Evolutionary conservation across 2,888 invertebrate species (phyloP), one percentile per base, ranked within the genome.

Genomic region (Pollenia labialis): DNA sequence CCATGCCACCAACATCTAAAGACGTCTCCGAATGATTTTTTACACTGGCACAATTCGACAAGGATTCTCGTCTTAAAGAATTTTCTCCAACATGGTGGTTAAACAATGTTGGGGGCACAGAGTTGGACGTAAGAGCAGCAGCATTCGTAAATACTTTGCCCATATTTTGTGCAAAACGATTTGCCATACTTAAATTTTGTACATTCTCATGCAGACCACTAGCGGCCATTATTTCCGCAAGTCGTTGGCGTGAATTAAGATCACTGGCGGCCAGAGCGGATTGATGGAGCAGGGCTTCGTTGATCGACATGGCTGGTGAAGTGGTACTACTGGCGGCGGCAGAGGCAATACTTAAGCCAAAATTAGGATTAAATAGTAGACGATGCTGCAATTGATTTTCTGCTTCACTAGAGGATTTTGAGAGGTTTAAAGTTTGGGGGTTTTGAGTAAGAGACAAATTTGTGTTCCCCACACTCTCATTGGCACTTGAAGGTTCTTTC

Each of bases 1-100:
- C 93, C 89, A 92, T 89, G 62, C 91, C 92, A 64, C 91, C 91
- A 42, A 92, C 92, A 86, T 92, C 92, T 44, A 92, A 82, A 6
- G 87, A 81, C 14, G 85, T 56, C 32, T 88, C 88, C 9, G 90
- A 88, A 40, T 90, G 89, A 75, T 90, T 91, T 6, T 75, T 80
- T 40, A 77, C 50, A n/a, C 50, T 74, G 40, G 42, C 46, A 69
- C 44, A 50, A 46, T 68, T 76, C n/a, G 79, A 58, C 16, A 60
- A 12, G 4, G 52, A 66, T n/a, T 88, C 76, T 32, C 56, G 81
- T 7, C 58, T 46, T 18, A 32, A 52, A 10, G 69, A 40, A 68
- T 74, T 81, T 11, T 44, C 50, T 2, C 62, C 46, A 10, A 81
- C 60, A 54, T 88, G 85, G 0, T 91, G 90, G 81, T 88, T 90